Percentiles rank a stretch among this genome's conserved stretches.
These are phyloP conservation scores for Athene cunicularia DNA, from an alignment of 2,113 vertebrate species.

Conservation along the genomic window DNA sequence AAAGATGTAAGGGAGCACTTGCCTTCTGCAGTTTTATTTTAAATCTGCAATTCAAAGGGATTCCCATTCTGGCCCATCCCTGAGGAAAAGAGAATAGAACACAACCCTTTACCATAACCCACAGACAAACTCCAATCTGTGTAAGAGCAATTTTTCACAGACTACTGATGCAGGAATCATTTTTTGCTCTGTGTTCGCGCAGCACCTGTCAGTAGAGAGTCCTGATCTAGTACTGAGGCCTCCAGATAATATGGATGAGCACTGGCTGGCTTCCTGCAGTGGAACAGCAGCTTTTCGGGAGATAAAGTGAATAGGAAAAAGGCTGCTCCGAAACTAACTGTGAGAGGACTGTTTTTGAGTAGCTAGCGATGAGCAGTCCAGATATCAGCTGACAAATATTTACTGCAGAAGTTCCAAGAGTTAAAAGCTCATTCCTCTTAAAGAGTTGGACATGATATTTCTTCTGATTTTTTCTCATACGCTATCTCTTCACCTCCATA, in stretches of 20 bases:
- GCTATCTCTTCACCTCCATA: not conserved
- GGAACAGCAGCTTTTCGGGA: not conserved
- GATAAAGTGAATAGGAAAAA: conserved; percentile 1
- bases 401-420: not conserved
- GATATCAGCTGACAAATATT: conserved; percentile 32
- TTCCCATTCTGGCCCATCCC: not conserved
- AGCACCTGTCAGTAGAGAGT: not conserved
- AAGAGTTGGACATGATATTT: not conserved
- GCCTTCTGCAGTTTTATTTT: not conserved
- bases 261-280: not conserved
- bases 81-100: not conserved
- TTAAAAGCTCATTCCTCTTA: conserved; percentile 42
- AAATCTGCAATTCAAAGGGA: not conserved
- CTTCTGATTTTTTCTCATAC: not conserved
- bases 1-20: not conserved
- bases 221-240: not conserved
- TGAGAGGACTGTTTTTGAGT: not conserved
- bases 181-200: not conserved
- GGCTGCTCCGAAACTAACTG: not conserved
- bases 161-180: not conserved
- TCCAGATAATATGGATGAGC: not conserved
- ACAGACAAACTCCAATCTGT: not conserved
- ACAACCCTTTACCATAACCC: not conserved
- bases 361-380: not conserved
- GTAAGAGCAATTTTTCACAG: not conserved